phyloP scores from a whole-genome alignment of 2,797 vertebrate genomes.

The Enteromius mattozi region DNA sequence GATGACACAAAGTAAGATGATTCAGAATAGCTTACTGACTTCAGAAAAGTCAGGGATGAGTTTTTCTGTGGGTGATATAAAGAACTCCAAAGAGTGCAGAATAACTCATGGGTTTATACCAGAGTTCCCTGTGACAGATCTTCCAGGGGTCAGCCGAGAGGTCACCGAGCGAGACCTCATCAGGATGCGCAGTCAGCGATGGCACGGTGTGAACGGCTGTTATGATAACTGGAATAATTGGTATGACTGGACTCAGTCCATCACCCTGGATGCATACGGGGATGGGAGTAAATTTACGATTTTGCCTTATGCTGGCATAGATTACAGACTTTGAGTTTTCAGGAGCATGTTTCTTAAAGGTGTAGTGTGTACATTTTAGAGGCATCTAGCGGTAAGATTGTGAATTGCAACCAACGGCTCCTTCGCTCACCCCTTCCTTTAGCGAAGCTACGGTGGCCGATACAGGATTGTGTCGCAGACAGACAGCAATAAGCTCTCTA shows the following conservation, averaged over 20 bases:
- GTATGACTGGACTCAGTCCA: constrained; percentile 97
- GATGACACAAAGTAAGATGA: constrained; percentile 90
- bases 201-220: constrained; percentile 95
- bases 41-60: constrained; percentile 85
- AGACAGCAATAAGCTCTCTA: too few species aligned
- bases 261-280: constrained; percentile 88
- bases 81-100: constrained; percentile 77
- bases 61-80: constrained; percentile 88
- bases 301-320: constrained; percentile 95
- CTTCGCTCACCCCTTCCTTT: too few species aligned
- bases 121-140: constrained; percentile 75
- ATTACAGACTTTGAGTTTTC: constrained; percentile 71
- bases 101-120: constrained; percentile 83
- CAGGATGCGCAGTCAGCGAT: constrained; percentile 83
- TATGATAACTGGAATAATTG: constrained; percentile 91
- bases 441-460: too few species aligned
- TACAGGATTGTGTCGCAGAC: too few species aligned
- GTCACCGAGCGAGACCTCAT: constrained; percentile 81
- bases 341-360: neutral
- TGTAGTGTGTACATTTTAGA: too few species aligned
- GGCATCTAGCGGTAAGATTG: too few species aligned
- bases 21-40: constrained; percentile 91
- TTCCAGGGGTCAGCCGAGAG: constrained; percentile 87
- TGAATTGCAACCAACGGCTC: too few species aligned
- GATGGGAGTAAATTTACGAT: constrained; percentile 91